Base-by-base conservation (phyloP, 1,140 invertebrate genomes). In the Orussus abietinus region DNA sequence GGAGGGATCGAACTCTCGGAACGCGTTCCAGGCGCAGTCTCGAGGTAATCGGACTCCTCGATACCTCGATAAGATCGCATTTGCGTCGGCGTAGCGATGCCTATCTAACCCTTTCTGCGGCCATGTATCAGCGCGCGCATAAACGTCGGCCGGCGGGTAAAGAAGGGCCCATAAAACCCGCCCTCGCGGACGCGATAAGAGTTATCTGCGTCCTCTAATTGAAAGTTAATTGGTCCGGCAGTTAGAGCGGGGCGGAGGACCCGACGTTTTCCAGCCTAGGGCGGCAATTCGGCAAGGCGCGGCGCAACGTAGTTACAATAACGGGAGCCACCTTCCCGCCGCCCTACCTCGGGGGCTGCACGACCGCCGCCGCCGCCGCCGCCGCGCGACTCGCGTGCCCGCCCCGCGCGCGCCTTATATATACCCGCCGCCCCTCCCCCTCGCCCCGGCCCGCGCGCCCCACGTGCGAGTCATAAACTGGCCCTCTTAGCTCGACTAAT, bases 161-260 rank as follows among this genome's bases (percentile, higher is more conserved):
- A 57, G 54, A 53, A 51, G 55, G 40, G 37, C 54, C 61, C 55
- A 62, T 63, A 63, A 63, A 63, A 57, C 59, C 48, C 46, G 34
- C 55, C 48, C 53, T 45, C 59, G 64, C 54, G 64, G 55, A 65
- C 55, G 63, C 63, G 66, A 68, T 69, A 69, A 68, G 66, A 68
- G 61, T 64, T 69, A 69, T 69, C 66, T 69, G 39, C 45, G 25
- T 51, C 38, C 40, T 64, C 65, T 69, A 69, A 69, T 68, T 69
- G 66, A 68, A 69, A 69, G 64, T 66, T 69, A 69, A 69, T 68
- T 69, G 65, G 66, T 66, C 65, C 61, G 52, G 52, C 54, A 61
- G 65, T 68, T 61, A 42, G 47, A 50, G 47, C 49, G 50, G 52
- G 51, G 43, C 49, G 14, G 36, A 45, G 42, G 36, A 31, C 42